These are phyloP conservation scores for Vulpes vulpes DNA, from an alignment of 2,113 vertebrate species.

Conservation along the genomic window DNA sequence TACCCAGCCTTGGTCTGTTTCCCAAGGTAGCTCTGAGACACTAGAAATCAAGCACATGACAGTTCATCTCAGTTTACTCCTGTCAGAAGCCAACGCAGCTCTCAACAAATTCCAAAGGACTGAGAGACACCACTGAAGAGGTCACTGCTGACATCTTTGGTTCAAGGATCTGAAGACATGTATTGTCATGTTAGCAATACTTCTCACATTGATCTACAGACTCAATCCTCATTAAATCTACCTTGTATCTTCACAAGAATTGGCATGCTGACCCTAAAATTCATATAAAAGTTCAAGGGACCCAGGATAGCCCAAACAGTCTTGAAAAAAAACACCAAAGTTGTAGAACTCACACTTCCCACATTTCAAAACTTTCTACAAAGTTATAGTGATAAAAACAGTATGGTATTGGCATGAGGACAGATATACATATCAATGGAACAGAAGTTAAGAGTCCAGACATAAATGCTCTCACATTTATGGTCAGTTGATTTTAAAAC, in stretches of 20 bases:
- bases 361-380: conserved; percentile 43
- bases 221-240: background rate
- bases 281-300: conserved; percentile 29
- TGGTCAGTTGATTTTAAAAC: background rate
- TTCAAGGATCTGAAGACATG: conserved; percentile 16
- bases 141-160: background rate
- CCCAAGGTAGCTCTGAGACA: background rate
- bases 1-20: background rate
- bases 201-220: background rate
- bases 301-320: background rate
- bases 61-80: background rate
- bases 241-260: background rate
- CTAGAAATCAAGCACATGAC: background rate
- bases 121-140: background rate
- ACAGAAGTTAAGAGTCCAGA: background rate
- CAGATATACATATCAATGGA: background rate
- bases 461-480: background rate
- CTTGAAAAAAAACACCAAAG: background rate
- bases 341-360: background rate
- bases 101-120: background rate
- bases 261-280: background rate
- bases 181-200: background rate
- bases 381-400: background rate
- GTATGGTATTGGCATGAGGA: background rate
- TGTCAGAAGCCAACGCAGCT: background rate